Evolutionary conservation across 1,140 invertebrate species (phyloP), one percentile per base, ranked within the genome.

Genomic region (Heliconius hermathena): DNA sequence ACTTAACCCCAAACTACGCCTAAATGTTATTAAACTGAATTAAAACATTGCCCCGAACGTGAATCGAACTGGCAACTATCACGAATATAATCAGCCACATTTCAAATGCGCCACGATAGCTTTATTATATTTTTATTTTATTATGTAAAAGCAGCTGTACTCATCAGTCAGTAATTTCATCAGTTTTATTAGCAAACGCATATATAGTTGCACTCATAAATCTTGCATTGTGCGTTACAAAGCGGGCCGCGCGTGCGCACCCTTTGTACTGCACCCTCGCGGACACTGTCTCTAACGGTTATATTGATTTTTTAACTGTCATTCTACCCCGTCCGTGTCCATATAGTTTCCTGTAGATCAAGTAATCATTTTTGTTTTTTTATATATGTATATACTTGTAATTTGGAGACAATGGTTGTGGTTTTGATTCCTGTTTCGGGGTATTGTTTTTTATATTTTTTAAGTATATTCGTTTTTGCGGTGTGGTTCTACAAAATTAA

Each of bases 241-340:
- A 83, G 82, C 82, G 76, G 81, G 83, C 81, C 85, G 85, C 89
- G 89, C 90, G 90, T 91, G 92, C 91, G 84, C 88, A 87, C 88
- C 90, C 89, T 89, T 86, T 85, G 81, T 86, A 73, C 38, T 54
- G 80, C 89, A 87, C 90, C 91, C 89, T 90, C 90, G 86, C 89
- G 82, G 88, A 90, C 89, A 91, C 80, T 78, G 88, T 89, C 88
- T 89, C 80, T 74, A 93, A 93, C 92, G 90, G 90, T 82, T 85
- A 84, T 93, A 92, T 93, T 91, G 91, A 92, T 93, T 93, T 93
- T 93, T 89, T 92, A 93, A 93, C 92, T 93, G 92, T 90, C 91
- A 91, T 87, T 87, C 75, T 78, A 82, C 83, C 76, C 76, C 22
- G 54, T 57, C 54, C 54, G n/a, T 33, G 29, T 41, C 49, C 54